A percentile compares a stretch with the other conserved stretches of the same genome.
Evolutionary conservation across 2,888 invertebrate species (phyloP).

Genomic region (Pollenia labialis): DNA sequence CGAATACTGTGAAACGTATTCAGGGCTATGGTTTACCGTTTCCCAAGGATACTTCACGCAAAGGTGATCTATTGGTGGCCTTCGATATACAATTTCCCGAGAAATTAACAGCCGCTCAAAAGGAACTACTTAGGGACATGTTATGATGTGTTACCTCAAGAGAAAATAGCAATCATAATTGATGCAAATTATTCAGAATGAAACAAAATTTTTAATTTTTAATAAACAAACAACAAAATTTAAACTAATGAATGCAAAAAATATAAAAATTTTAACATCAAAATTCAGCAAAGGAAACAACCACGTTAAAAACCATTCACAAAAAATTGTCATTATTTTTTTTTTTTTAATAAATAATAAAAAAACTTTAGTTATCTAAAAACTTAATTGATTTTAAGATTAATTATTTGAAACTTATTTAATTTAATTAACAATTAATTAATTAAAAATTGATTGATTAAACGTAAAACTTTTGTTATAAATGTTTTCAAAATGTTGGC

Average conservation of each 20-base stretch:
- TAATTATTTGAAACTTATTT: no score
- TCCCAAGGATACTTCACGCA: constrained; percentile 95
- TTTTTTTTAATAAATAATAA: not conserved
- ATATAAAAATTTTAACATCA: not conserved
- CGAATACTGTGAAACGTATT: constrained; percentile 94
- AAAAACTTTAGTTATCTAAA: no score
- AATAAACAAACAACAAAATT: constrained; percentile 6
- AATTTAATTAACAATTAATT: no score
- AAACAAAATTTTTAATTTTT: constrained; percentile 28
- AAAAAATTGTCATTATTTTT: constrained; percentile 14
- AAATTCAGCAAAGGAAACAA: not conserved
- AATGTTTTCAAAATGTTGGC: constrained; percentile 14
- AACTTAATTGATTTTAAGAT: no score
- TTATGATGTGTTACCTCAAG: constrained; percentile 85
- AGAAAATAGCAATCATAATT: constrained; percentile 31
- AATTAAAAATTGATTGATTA: not conserved
- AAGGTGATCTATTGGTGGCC: constrained; percentile 96
- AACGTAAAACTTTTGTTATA: not conserved
- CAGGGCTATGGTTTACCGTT: constrained; percentile 96
- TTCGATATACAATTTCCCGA: constrained; percentile 99
- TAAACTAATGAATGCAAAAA: constrained; percentile 11
- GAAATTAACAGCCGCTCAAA: constrained; percentile 90
- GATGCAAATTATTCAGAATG: constrained; percentile 7
- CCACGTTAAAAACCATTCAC: not conserved
- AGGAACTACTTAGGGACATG: constrained; percentile 95